These are phyloP conservation scores for Circaetus cinerascens DNA, from an alignment of 2,113 vertebrate genomes.

Conservation along the genomic window DNA sequence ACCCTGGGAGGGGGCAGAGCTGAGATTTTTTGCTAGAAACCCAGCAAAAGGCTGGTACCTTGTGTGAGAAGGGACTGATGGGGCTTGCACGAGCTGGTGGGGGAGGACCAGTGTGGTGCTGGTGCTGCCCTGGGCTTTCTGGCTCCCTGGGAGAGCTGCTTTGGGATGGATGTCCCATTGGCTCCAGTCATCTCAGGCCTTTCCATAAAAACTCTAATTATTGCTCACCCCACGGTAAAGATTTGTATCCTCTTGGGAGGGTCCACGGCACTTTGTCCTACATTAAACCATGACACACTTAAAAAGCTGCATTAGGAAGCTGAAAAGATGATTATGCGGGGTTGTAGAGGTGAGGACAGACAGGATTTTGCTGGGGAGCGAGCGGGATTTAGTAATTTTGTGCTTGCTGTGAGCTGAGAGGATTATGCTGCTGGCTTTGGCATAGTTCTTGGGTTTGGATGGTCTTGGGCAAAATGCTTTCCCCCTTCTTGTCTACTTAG, in stretches of 20 bases:
- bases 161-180: accelerated
- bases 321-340: neutral
- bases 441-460: neutral
- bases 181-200: neutral
- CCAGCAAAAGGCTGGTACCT: neutral
- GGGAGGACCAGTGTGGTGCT: too few relatives aligned
- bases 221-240: neutral
- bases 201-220: neutral
- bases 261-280: neutral
- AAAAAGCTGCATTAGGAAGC: neutral
- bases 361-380: neutral
- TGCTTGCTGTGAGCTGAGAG: neutral
- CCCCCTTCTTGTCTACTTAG: neutral
- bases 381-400: neutral
- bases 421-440: neutral
- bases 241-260: neutral
- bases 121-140: neutral
- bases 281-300: neutral
- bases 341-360: neutral
- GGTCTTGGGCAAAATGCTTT: neutral
- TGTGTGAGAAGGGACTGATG: too few relatives aligned
- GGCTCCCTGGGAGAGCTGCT: neutral
- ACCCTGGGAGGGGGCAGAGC: neutral
- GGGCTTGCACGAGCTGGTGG: accelerated
- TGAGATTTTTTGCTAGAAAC: neutral